Evolutionary conservation across 2,888 invertebrate species (phyloP).

Genomic region (Machimus atricapillus): DNA sequence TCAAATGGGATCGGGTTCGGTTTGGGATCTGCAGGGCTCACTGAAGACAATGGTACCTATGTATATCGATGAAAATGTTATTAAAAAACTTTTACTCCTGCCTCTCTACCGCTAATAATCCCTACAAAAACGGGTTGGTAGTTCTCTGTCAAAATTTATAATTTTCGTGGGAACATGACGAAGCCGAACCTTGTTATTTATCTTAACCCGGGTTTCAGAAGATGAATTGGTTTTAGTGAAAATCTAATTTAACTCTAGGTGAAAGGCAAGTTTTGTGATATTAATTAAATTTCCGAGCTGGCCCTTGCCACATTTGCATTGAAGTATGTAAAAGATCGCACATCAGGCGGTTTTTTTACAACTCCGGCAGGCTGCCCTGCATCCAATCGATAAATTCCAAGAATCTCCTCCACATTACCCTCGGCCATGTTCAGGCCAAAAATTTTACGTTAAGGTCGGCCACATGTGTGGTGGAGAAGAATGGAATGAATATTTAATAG

Average conservation of each 20-base stretch:
- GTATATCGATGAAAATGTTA: conserved; percentile 44
- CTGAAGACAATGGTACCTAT: background rate
- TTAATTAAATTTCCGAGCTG: background rate
- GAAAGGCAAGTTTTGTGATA: background rate
- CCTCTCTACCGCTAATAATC: conserved; percentile 19
- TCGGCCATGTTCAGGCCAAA: background rate
- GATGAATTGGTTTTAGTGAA: background rate
- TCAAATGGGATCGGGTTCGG: background rate
- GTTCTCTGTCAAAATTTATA: background rate
- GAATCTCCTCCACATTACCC: background rate
- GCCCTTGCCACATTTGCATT: background rate
- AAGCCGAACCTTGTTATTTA: background rate
- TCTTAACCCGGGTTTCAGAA: background rate
- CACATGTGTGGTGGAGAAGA: conserved; percentile 43
- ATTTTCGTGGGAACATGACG: background rate
- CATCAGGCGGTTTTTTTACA: background rate
- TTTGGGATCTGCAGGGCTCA: background rate
- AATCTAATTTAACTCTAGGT: background rate
- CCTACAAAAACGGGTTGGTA: background rate
- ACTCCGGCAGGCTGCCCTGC: background rate
- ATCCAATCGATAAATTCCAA: background rate
- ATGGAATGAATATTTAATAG: conserved; percentile 45
- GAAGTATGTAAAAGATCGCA: background rate
- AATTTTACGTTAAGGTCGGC: conserved; percentile 17
- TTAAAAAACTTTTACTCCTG: conserved; percentile 46